Evolutionary conservation across 2,888 invertebrate genomes (phyloP), one percentile per base, ranked within the genome.

Genomic region (Oeneis ivallda): DNA sequence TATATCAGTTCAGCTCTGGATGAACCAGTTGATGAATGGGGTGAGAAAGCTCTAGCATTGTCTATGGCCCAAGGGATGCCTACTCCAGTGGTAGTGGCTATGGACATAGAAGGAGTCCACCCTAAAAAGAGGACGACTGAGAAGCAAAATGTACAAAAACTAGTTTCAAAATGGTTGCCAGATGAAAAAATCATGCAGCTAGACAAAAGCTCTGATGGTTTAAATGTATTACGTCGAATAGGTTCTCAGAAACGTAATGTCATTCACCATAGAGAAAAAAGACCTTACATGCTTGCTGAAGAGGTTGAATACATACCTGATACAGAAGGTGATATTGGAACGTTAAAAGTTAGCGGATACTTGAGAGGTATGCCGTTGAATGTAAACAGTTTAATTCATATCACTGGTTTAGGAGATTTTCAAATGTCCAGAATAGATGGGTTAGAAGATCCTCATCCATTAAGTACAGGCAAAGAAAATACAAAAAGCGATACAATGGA

Each of bases 341-440:
- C 94, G 15, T 87, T 98, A 41, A 95, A 96, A 86, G 92, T 99
- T 0, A 95, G 96, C 57, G 99, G 99, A 1, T 98, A 96, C 84
- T 84, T 99, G 60, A 93, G 98, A 74, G 98, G 98, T 0, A 94
- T 94, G 78, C 92, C 96, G 4, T 85, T 99, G 61, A 96, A 96
- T 80, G 98, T 97, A 0, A 98, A 99, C 87, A 93, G 95, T 69
- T 92, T 99, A 62, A 93, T 99, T 32, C 98, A 99, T 79, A 94
- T 99, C 63, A 95, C 97, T 53, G 98, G 98, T 0, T 93, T 97
- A 77, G 99, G 99, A 9, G 97, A 98, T 80, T 99, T 96, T 81
- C 98, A 98, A 91, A 94, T 99, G 94, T 91, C 93, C 0, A 94
- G 95, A 82, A 96, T 99, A 71, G 94, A 95, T 83, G 93, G 93